A percentile compares a stretch with the other conserved stretches of the same genome.
Evolutionary conservation across 2,797 vertebrate genomes (phyloP).

Genomic region (Saguinus oedipus): DNA sequence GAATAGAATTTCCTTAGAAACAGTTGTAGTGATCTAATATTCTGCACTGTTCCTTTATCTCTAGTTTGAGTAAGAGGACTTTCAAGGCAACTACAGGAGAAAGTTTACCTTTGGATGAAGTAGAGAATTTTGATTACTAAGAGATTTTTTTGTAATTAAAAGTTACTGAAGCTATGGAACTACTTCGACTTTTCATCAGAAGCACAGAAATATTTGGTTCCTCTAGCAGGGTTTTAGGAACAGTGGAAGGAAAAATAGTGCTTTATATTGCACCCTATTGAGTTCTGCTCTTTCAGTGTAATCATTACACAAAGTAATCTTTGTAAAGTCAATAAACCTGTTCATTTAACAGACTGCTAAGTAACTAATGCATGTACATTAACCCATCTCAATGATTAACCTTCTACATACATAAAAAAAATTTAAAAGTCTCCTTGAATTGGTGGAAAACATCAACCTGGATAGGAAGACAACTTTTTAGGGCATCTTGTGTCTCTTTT

Average conservation of each 20-base stretch:
- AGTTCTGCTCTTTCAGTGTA: neutral
- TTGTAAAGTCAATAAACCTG: constrained; percentile 47
- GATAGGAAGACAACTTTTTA: neutral
- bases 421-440: constrained; percentile 24
- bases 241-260: neutral
- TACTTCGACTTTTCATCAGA: neutral
- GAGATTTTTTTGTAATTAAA: neutral
- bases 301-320: constrained; percentile 5
- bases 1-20: neutral
- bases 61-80: neutral
- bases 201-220: neutral
- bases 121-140: neutral
- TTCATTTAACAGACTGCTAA: constrained; percentile 34
- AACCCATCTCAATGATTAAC: constrained; percentile 10
- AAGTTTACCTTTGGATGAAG: neutral
- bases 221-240: neutral
- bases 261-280: neutral
- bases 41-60: rapidly evolving
- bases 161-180: neutral
- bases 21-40: rapidly evolving
- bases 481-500: neutral
- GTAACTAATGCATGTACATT: constrained; percentile 3
- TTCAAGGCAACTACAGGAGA: neutral
- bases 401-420: constrained; percentile 22
- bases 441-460: neutral